A percentile compares a stretch with the other conserved stretches of the same genome.
Evolutionary conservation across 2,888 invertebrate species (phyloP).

Genomic region (Linyphia triangularis): DNA sequence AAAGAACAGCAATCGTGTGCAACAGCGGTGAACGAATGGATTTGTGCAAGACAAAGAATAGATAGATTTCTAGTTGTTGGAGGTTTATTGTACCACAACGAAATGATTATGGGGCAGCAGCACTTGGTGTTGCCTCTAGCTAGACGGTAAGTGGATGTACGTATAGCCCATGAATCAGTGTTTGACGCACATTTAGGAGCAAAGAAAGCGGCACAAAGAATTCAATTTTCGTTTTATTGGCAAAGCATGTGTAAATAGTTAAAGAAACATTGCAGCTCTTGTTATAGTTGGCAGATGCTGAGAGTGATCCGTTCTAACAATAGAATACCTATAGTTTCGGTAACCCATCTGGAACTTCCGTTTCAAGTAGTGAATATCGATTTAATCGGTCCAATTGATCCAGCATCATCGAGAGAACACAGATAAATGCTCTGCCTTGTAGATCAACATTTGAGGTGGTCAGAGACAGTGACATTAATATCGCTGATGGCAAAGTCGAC

Average conservation of each 20-base stretch:
- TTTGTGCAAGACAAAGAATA: neutral
- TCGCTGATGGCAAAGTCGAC: too few species aligned
- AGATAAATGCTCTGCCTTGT: too few species aligned
- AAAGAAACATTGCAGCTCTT: neutral
- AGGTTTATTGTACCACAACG: neutral
- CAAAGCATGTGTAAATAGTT: neutral
- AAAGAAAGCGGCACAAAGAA: neutral
- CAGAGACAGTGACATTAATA: too few species aligned
- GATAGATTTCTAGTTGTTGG: neutral
- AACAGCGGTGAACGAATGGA: neutral
- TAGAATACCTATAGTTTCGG: neutral
- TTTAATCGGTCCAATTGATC: neutral
- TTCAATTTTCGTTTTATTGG: neutral
- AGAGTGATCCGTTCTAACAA: neutral
- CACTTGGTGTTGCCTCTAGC: neutral
- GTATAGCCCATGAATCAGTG: neutral
- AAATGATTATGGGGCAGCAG: too few species aligned
- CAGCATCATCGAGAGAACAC: neutral
- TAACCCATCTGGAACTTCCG: too few species aligned
- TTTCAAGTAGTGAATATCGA: too few species aligned
- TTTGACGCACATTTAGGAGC: neutral
- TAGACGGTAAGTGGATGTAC: too few species aligned
- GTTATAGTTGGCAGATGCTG: too few species aligned
- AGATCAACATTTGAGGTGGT: too few species aligned
- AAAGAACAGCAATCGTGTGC: neutral